Conservation (phyloP, 2,888 invertebrate species). For the Eugnorisma glareosa region DNA sequence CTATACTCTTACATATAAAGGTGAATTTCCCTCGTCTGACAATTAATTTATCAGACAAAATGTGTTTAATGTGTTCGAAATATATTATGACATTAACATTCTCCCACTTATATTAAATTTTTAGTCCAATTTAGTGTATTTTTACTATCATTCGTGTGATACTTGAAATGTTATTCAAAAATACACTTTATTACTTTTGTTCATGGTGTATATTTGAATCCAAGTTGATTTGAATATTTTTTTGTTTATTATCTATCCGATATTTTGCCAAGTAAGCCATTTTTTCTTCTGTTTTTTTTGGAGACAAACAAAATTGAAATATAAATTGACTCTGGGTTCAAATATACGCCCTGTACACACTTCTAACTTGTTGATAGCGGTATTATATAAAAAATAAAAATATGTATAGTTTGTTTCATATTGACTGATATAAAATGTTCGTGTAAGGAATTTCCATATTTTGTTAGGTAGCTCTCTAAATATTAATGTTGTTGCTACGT, state of each 20-base stretch:
- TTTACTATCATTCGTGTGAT: conserved; percentile 60
- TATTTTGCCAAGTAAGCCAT: conserved; percentile 20
- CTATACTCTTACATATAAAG: conserved; percentile 19
- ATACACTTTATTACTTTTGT: conserved; percentile 25
- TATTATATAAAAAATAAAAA: conserved; percentile 41
- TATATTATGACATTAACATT: conserved; percentile 34
- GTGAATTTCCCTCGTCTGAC: conserved; percentile 35
- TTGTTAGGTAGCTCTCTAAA: conserved; percentile 85
- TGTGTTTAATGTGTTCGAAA: conserved; percentile 46
- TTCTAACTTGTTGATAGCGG: conserved; percentile 43
- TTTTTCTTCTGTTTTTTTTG: conserved; percentile 7
- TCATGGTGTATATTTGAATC: conserved; percentile 40
- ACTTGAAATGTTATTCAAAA: conserved; percentile 64
- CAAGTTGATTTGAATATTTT: neutral
- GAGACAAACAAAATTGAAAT: neutral
- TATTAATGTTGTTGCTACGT: conserved; percentile 63
- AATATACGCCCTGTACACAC: conserved; percentile 25
- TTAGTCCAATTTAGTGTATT: conserved; percentile 64
- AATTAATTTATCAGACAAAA: conserved; percentile 33
- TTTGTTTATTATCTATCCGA: conserved; percentile 11
- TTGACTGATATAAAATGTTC: conserved; percentile 71
- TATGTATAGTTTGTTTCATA: conserved; percentile 72
- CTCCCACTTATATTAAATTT: conserved; percentile 31
- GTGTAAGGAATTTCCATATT: conserved; percentile 71
- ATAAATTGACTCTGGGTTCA: conserved; percentile 3